phyloP scores from a whole-genome alignment of 1,140 invertebrate genomes.

The Drosophila pandora region DNA sequence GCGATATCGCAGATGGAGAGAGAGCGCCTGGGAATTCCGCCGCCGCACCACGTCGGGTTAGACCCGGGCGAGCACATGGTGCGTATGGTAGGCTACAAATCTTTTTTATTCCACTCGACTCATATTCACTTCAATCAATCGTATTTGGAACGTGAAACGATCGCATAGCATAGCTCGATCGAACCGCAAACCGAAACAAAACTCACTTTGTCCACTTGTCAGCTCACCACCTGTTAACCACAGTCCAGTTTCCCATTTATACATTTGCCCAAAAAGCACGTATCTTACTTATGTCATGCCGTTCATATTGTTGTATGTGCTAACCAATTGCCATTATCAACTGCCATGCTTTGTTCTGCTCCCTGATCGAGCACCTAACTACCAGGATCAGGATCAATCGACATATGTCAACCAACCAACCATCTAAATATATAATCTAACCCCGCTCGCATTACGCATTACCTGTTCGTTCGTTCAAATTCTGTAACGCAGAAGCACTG shows the following conservation, averaged over 20 bases:
- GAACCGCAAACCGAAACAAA: constrained; percentile 53
- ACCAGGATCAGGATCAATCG: constrained; percentile 12
- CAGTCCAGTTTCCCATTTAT: constrained; percentile 30
- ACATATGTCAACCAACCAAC: constrained; percentile 31
- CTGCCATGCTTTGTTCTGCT: constrained; percentile 44
- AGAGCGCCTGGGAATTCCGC: constrained; percentile 92
- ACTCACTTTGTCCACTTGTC: constrained; percentile 62
- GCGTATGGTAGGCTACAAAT: constrained; percentile 85
- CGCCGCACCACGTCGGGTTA: constrained; percentile 86
- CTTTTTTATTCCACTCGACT: constrained; percentile 83
- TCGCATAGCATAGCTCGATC: constrained; percentile 15
- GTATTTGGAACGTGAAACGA: constrained; percentile 80
- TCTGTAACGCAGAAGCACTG: constrained; percentile 66
- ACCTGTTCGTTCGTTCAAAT: constrained; percentile 31
- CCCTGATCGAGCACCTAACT: constrained; percentile 35
- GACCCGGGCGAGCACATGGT: constrained; percentile 86
- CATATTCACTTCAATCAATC: constrained; percentile 83
- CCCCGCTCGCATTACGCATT: constrained; percentile 28
- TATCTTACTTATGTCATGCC: constrained; percentile 31
- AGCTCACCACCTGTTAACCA: constrained; percentile 42
- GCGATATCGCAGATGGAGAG: constrained; percentile 93
- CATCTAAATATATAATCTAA: constrained; percentile 20
- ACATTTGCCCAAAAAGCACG: constrained; percentile 34
- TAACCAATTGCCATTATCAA: constrained; percentile 32
- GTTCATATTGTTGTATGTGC: constrained; percentile 44